A percentile compares a stretch with the other conserved stretches of the same genome.
Evolutionary conservation across 2,113 vertebrate species (phyloP).

Genomic region (Saguinus midas): DNA sequence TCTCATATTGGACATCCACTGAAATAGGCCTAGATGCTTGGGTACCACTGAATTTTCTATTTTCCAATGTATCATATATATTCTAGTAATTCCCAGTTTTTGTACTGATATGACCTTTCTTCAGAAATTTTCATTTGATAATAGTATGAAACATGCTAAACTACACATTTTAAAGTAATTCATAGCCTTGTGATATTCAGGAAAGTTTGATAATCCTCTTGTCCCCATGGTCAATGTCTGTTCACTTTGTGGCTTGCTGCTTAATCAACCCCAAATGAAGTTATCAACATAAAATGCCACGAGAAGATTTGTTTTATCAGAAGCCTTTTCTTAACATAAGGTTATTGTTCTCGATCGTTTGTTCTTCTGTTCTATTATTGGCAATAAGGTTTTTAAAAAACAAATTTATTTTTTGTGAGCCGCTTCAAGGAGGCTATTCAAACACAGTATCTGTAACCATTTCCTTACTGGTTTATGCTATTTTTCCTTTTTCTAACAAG

Average conservation of each 20-base stretch:
- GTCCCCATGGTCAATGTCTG: background rate
- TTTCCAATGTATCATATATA: background rate
- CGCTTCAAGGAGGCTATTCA: background rate
- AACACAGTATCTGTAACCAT: background rate
- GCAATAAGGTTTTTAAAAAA: background rate
- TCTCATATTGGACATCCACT: background rate
- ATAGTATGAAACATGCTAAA: background rate
- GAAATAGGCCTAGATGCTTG: background rate
- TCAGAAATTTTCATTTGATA: background rate
- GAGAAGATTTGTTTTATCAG: background rate
- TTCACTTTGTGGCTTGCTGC: background rate
- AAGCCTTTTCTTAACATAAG: background rate
- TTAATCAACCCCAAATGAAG: background rate
- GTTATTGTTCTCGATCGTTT: background rate
- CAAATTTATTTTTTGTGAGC: background rate
- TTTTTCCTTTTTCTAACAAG: background rate
- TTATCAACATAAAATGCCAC: background rate
- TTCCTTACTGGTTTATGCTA: background rate
- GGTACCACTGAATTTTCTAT: background rate
- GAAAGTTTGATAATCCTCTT: background rate
- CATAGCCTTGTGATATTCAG: background rate
- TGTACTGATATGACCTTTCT: background rate
- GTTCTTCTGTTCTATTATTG: background rate
- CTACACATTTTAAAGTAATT: background rate
- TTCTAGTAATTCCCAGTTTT: slow-evolving; percentile 17